Conservation (phyloP, 1,140 invertebrate genomes). For the Drosophila oshimai region DNA sequence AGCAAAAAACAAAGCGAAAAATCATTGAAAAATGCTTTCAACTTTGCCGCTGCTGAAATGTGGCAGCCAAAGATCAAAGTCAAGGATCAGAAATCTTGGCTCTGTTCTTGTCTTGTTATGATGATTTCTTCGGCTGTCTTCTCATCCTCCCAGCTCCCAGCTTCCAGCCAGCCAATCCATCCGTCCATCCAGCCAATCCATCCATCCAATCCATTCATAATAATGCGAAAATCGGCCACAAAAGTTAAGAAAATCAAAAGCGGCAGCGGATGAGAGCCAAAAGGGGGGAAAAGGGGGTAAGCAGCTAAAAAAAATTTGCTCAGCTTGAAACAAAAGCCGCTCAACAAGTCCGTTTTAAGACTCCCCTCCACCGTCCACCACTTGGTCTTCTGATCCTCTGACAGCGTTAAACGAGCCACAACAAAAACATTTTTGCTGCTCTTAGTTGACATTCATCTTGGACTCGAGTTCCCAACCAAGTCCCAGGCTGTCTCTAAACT, state of each 20-base stretch:
- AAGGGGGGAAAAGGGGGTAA: constrained; percentile 7
- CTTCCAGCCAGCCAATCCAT: constrained; percentile 7
- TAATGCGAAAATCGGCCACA: constrained; percentile 63
- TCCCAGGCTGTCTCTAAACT: constrained; percentile 39
- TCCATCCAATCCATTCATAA: constrained; percentile 65
- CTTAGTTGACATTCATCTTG: constrained; percentile 32
- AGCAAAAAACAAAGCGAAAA: constrained; percentile 2
- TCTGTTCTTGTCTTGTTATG: constrained; percentile 68
- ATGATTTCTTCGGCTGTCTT: constrained; percentile 48
- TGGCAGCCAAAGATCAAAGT: constrained; percentile 76
- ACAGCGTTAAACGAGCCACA: constrained; percentile 57
- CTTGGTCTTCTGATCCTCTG: constrained; percentile 18
- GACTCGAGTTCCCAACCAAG: not conserved
- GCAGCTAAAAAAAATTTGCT: constrained; percentile 33
- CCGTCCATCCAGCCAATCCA: constrained; percentile 10
- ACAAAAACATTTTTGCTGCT: constrained; percentile 17
- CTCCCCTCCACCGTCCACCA: not conserved
- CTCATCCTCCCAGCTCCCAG: constrained; percentile 2
- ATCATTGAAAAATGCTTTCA: constrained; percentile 62
- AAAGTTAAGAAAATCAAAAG: constrained; percentile 69
- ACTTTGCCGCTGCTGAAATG: constrained; percentile 59
- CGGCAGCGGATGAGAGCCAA: constrained; percentile 54
- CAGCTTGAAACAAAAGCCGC: constrained; percentile 55
- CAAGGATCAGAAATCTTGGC: constrained; percentile 67
- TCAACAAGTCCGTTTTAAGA: constrained; percentile 49